Conservation (phyloP, 2,113 vertebrate species). For the Scolopax mira region DNA sequence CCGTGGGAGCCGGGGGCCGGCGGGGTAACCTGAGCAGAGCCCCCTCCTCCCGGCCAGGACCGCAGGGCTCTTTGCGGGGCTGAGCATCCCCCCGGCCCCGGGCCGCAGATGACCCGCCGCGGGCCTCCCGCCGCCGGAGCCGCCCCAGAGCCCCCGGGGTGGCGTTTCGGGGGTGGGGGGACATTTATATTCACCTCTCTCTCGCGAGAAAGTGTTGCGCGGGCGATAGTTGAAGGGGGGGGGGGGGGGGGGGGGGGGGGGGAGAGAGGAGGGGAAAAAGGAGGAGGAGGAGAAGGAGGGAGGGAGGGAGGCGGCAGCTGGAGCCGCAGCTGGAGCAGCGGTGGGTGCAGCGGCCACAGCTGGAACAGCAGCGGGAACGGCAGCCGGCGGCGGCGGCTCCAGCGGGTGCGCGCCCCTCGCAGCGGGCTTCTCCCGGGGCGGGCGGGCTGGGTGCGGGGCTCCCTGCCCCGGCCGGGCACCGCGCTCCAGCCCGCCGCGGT, state of each 20-base stretch:
- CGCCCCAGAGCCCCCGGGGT: neutral
- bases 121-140: rapidly evolving
- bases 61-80: neutral
- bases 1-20: neutral
- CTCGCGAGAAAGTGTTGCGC: conserved; percentile 74
- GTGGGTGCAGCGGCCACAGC: conserved; percentile 37
- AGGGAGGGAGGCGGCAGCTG: conserved; percentile 46
- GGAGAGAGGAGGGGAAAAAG: conserved; percentile 42
- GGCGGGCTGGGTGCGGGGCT: neutral
- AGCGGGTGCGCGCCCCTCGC: conserved; percentile 59
- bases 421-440: neutral
- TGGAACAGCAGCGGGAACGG: conserved; percentile 29
- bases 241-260: conserved; percentile 52
- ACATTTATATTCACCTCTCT: conserved; percentile 65
- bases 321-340: conserved; percentile 39
- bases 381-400: conserved; percentile 35
- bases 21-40: neutral
- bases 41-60: neutral
- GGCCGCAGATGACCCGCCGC: conserved; percentile 42
- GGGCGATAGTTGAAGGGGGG: conserved; percentile 75
- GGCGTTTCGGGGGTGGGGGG: conserved; percentile 10
- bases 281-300: neutral
- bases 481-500: neutral
- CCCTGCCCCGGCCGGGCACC: neutral
- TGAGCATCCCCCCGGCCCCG: neutral